Conservation (phyloP, 2,797 vertebrate genomes). For the Gallinago nigripennis region DNA sequence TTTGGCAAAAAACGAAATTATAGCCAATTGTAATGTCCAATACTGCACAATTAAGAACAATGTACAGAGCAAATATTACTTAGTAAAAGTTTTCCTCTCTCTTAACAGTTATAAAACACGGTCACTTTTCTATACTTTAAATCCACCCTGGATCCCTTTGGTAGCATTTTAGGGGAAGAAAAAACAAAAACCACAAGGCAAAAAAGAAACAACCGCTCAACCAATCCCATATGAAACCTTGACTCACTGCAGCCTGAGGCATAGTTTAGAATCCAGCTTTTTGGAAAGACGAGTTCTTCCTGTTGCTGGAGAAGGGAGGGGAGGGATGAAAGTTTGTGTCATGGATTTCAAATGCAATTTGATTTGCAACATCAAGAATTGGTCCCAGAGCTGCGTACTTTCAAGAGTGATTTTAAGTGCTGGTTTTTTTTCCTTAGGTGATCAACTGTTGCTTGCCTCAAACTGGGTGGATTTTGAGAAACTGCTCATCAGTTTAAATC, state of each 20-base stretch:
- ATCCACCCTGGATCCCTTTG: background rate
- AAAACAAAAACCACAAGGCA: background rate
- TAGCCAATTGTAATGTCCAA: background rate
- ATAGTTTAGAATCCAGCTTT: background rate
- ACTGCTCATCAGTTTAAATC: background rate
- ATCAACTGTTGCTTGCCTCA: background rate
- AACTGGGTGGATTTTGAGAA: background rate
- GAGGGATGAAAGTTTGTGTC: background rate
- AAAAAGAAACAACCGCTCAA: background rate
- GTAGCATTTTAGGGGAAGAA: background rate
- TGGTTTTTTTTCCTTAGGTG: background rate
- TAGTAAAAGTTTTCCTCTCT: background rate
- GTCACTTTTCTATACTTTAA: slow-evolving; percentile 1
- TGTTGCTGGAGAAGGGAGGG: slow-evolving; percentile 1
- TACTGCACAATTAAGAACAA: background rate
- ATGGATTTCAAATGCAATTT: background rate
- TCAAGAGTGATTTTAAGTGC: background rate
- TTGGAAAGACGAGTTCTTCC: slow-evolving; percentile 43
- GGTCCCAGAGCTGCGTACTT: background rate
- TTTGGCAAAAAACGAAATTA: slow-evolving; percentile 20
- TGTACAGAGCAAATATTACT: background rate
- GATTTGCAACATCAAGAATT: background rate
- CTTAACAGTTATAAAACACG: background rate
- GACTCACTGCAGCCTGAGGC: slow-evolving; percentile 22
- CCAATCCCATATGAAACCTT: background rate